A percentile compares a stretch with the other conserved stretches of the same genome.
phyloP scores from a whole-genome alignment of 2,113 vertebrate genomes.

The Hydrochoerus hydrochaeris region DNA sequence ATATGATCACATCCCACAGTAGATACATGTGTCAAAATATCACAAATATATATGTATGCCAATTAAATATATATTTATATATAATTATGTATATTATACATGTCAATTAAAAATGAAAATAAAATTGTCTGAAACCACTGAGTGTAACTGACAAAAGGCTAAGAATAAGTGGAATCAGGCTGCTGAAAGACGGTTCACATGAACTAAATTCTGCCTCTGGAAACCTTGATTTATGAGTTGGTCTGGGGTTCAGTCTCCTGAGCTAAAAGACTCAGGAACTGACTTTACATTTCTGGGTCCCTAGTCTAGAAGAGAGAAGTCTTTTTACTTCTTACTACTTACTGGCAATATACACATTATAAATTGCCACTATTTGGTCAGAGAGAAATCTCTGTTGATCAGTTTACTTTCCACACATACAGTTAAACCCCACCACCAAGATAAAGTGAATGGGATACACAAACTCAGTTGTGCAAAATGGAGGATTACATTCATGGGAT shows the following conservation, averaged over 20 bases:
- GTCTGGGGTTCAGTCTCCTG: background rate
- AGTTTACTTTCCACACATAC: background rate
- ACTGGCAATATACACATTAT: background rate
- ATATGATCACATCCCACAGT: background rate
- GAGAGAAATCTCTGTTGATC: background rate
- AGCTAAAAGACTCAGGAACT: background rate
- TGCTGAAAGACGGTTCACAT: rapidly evolving
- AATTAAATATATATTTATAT: background rate
- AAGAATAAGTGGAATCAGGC: background rate
- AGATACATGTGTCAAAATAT: background rate
- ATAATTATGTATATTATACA: background rate
- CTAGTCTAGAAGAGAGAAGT: background rate
- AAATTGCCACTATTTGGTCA: background rate
- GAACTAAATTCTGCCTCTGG: background rate
- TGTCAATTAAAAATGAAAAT: background rate
- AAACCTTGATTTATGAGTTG: too few species aligned
- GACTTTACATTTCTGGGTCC: too few species aligned
- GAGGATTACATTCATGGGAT: background rate
- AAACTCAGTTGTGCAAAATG: background rate
- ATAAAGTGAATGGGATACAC: background rate
- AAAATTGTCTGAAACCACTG: background rate
- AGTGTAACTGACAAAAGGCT: background rate
- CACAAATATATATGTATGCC: too few species aligned
- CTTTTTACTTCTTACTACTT: background rate
- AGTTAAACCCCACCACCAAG: background rate